Conservation (phyloP, 2,113 vertebrate species). For the Tachysurus vachellii region DNA sequence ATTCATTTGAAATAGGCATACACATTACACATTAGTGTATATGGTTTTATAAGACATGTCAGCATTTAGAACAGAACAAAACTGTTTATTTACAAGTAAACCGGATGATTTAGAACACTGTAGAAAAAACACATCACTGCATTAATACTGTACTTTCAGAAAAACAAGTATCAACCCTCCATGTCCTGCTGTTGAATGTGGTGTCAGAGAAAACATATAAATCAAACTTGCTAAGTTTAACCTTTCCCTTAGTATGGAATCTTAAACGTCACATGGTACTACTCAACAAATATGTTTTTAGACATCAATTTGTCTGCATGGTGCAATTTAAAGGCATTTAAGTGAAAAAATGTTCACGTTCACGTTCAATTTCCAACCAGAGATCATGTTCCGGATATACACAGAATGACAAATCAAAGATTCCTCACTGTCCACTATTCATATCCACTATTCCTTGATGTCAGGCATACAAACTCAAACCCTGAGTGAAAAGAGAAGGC, state of each 20-base stretch:
- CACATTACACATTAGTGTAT: too few relatives aligned
- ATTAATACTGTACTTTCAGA: background rate
- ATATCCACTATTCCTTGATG: background rate
- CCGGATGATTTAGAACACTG: background rate
- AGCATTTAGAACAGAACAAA: background rate
- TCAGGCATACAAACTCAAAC: background rate
- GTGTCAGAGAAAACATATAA: background rate
- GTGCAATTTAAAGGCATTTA: background rate
- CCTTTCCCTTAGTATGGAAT: constrained; percentile 47
- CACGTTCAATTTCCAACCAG: background rate
- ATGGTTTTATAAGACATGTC: background rate
- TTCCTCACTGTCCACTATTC: background rate
- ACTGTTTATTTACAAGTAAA: background rate
- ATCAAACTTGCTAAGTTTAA: constrained; percentile 49
- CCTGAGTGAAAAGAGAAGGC: background rate
- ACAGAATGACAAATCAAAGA: background rate
- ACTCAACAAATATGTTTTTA: constrained; percentile 35
- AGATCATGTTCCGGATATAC: background rate
- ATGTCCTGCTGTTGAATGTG: background rate
- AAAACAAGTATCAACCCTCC: background rate
- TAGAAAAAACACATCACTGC: background rate
- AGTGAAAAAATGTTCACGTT: background rate
- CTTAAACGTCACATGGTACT: constrained; percentile 43
- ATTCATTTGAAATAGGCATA: background rate
- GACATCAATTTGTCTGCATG: constrained; percentile 7